Evolutionary conservation across 2,113 vertebrate species (phyloP).

Genomic region (Chamaea fasciata): DNA sequence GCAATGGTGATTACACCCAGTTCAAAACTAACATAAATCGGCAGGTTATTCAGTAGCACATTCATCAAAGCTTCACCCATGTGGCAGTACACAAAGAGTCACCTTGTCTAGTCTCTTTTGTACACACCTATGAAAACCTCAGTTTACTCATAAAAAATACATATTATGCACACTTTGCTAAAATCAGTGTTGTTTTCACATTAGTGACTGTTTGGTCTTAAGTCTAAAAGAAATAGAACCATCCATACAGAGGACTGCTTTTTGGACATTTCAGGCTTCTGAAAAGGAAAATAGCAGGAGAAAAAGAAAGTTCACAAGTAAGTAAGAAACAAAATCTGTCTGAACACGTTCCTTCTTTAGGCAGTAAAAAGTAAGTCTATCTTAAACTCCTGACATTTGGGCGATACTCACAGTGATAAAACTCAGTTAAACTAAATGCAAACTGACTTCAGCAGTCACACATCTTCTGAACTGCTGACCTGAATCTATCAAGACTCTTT

Average conservation of each 20-base stretch:
- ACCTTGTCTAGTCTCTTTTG: not conserved
- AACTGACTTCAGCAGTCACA: not conserved
- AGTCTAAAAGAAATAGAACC: not conserved
- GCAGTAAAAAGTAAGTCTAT: not conserved
- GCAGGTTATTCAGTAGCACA: not conserved
- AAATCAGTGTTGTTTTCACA: not conserved
- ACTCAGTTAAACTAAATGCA: not conserved
- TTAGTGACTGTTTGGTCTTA: not conserved
- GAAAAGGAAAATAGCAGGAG: not conserved
- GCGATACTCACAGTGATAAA: not conserved
- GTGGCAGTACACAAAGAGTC: not conserved
- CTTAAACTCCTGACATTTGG: conserved; percentile 1
- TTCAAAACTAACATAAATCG: not conserved
- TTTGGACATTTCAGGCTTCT: not conserved
- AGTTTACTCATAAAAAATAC: not conserved
- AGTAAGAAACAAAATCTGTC: not conserved
- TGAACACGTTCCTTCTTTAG: not conserved
- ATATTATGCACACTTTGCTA: not conserved
- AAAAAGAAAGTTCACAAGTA: not conserved
- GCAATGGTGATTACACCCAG: not conserved
- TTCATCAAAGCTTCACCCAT: not conserved
- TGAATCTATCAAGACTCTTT: not conserved
- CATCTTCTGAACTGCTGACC: not conserved
- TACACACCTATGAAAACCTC: not conserved
- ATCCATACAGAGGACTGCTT: not conserved